phyloP scores from a whole-genome alignment of 2,888 invertebrate species.

The Melanostoma scalare region DNA sequence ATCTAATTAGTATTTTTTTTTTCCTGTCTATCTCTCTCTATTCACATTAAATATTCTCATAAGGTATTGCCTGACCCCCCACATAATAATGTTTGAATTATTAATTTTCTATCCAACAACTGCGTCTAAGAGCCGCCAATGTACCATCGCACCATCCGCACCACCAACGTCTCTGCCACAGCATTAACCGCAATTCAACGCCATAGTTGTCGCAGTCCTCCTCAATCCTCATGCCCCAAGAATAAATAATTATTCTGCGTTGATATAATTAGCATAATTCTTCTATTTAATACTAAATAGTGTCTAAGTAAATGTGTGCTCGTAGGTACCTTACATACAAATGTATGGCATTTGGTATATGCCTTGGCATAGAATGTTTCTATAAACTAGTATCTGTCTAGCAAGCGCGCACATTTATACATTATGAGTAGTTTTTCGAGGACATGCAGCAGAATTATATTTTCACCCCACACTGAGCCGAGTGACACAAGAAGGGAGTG shows the following conservation, averaged over 20 bases:
- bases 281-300: conserved; percentile 69
- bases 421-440: conserved; percentile 55
- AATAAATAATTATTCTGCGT: conserved; percentile 71
- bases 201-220: conserved; percentile 62
- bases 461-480: conserved; percentile 30
- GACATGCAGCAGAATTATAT: conserved; percentile 40
- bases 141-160: conserved; percentile 24
- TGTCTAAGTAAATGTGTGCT: conserved; percentile 48
- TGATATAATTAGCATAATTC: conserved; percentile 72
- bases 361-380: conserved; percentile 40
- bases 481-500: conserved; percentile 25
- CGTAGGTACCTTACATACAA: not conserved
- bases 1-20: conserved; percentile 48
- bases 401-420: conserved; percentile 35
- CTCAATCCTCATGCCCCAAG: conserved; percentile 54
- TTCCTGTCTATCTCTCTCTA: conserved; percentile 20
- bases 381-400: conserved; percentile 62
- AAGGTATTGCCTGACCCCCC: conserved; percentile 64
- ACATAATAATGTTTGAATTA: conserved; percentile 59
- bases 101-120: conserved; percentile 29
- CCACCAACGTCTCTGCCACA: conserved; percentile 28
- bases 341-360: not conserved
- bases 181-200: conserved; percentile 48
- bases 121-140: conserved; percentile 38
- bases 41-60: conserved; percentile 57